These are phyloP conservation scores for Meandrina meandrites DNA, from an alignment of 92 coral and sea anemone genomes.

Conservation along the genomic window DNA sequence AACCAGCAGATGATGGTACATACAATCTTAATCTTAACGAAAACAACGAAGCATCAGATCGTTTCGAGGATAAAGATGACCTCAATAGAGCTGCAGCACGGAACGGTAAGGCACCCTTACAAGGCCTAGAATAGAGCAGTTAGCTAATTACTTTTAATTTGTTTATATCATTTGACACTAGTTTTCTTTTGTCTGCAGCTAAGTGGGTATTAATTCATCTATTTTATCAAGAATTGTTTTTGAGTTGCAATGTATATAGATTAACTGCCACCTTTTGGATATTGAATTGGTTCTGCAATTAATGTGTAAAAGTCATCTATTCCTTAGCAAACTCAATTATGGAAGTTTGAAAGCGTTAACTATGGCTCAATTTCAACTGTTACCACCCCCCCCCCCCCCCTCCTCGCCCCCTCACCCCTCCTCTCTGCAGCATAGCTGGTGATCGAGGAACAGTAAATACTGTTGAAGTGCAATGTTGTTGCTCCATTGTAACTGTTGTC, in stretches of 20 bases:
- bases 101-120: not conserved
- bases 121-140: not conserved
- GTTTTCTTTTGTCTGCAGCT: not conserved
- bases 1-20: no score
- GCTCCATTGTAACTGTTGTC: not conserved
- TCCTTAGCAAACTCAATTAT: no score
- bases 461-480: not conserved
- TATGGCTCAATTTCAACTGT: no score
- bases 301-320: no score
- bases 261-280: no score
- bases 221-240: no score
- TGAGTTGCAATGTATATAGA: no score
- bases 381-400: no score
- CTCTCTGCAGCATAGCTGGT: not conserved
- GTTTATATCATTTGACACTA: not conserved
- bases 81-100: not conserved
- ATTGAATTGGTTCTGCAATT: no score
- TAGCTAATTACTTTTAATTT: not conserved
- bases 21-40: not conserved
- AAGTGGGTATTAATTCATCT: not conserved
- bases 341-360: no score
- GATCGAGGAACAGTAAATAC: not conserved
- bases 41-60: not conserved
- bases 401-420: no score
- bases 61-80: not conserved